Evolutionary conservation across 2,888 invertebrate species (phyloP), one percentile per base, ranked within the genome.

Genomic region (Pediacus dermestoides): DNA sequence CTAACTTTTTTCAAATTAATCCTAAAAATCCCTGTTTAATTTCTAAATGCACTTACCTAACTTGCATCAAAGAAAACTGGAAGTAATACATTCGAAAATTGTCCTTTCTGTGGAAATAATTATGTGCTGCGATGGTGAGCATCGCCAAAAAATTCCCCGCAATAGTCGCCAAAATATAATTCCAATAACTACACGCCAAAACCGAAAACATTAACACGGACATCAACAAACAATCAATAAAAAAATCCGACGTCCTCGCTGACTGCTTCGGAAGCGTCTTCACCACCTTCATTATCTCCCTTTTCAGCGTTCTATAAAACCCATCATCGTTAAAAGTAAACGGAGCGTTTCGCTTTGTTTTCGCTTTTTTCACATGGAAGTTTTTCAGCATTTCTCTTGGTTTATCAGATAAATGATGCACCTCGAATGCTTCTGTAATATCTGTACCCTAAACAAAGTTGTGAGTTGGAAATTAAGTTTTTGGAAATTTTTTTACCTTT

Each of bases 61-160:
- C 78, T 2, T 81, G 79, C 74, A 85, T 72, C 50, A 81, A 60
- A 10, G 76, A 74, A 42, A 89, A 67, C 56, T 88, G 84, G 55
- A 85, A 85, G 40, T 84, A 77, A 58, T 81, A 84, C 83, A 87
- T 87, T 38, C 86, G 76, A 75, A 83, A 85, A 61, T 81, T 87
- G 40, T 86, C 81, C 41, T 73, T 77, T 54, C 78, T 76, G 60
- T 89, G 89, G 52, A 87, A 80, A 58, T 81, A 89, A 62, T 88
- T 89, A 61, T 89, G 89, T 0, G 81, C 76, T 2, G 75, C 73
- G 7, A 83, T 74, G 0, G 75, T 69, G 0, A 77, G 70, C 72
- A 80, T 75, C 1, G 75, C 70, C 1, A 87, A 61, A 2, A 76
- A 67, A 2, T 77, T 36, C 1, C 80, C 85, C 11, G 79, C 74